Percentiles rank a stretch among this genome's conserved stretches.
phyloP scores from a whole-genome alignment of 2,797 vertebrate genomes.

The Neopelma chrysocephalum region DNA sequence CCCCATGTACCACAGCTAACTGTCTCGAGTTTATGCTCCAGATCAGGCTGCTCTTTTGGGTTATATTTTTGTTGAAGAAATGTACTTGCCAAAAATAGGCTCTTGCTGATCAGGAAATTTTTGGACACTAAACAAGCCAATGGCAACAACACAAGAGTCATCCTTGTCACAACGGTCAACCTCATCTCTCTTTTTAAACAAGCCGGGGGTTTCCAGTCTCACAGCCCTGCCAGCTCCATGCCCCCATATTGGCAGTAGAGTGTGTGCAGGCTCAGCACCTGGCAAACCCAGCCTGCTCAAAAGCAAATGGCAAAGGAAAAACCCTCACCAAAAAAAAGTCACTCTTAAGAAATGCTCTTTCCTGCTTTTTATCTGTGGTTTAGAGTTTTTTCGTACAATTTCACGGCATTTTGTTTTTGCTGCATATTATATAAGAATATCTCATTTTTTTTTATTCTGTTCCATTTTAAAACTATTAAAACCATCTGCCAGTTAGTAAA shows the following conservation, averaged over 20 bases:
- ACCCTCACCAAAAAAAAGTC: background rate
- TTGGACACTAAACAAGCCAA: background rate
- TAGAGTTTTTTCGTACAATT: background rate
- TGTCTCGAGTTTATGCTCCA: background rate
- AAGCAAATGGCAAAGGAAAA: background rate
- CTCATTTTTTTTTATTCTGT: constrained; percentile 15
- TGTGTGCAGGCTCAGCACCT: fast-evolving
- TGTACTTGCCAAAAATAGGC: background rate
- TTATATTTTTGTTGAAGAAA: background rate
- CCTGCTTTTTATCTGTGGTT: background rate
- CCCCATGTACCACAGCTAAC: background rate
- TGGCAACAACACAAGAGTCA: fast-evolving
- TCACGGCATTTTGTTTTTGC: background rate
- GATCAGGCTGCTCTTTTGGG: background rate
- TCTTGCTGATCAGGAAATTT: background rate
- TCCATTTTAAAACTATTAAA: constrained; percentile 63
- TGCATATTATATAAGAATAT: background rate
- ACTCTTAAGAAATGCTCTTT: background rate
- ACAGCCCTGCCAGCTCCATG: background rate
- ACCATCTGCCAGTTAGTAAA: constrained; percentile 65
- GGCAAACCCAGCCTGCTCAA: background rate
- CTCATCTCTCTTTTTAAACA: background rate
- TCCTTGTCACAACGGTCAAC: background rate
- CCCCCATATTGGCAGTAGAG: background rate
- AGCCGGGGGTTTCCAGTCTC: background rate